Percentiles rank a stretch among this genome's conserved stretches.
phyloP scores from a whole-genome alignment of 2,888 invertebrate species.

The Acrobasis suavella region DNA sequence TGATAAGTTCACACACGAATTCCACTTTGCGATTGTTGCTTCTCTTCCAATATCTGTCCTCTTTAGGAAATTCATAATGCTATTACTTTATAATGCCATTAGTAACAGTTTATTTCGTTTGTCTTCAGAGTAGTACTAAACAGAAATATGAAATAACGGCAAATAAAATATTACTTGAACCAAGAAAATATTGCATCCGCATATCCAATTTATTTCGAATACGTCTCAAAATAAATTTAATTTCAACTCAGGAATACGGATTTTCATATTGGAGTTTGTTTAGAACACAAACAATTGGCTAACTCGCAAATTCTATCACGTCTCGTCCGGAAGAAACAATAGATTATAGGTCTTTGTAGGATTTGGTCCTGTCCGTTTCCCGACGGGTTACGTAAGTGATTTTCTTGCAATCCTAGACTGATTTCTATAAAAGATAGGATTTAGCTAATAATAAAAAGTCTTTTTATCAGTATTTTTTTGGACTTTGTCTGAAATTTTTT shows the following conservation, averaged over 20 bases:
- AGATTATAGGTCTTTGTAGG: background rate
- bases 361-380: background rate
- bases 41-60: too few species aligned
- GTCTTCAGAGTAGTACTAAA: background rate
- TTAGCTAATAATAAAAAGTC: constrained; percentile 3
- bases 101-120: background rate
- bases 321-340: constrained; percentile 9
- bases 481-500: background rate
- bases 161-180: background rate
- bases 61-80: too few species aligned
- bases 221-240: background rate
- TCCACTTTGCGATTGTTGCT: too few species aligned
- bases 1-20: too few species aligned
- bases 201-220: background rate
- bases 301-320: constrained; percentile 14
- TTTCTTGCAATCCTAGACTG: constrained; percentile 8
- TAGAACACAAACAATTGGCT: constrained; percentile 6
- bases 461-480: background rate
- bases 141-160: too few species aligned
- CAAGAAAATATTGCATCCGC: background rate
- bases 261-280: constrained; percentile 2
- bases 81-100: too few species aligned
- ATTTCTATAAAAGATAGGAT: constrained; percentile 10
- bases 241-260: background rate
- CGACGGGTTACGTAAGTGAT: constrained; percentile 5